Evolutionary conservation across 2,113 vertebrate genomes (phyloP), one percentile per base, ranked within the genome.

Genomic region (Atrichornis clamosus): DNA sequence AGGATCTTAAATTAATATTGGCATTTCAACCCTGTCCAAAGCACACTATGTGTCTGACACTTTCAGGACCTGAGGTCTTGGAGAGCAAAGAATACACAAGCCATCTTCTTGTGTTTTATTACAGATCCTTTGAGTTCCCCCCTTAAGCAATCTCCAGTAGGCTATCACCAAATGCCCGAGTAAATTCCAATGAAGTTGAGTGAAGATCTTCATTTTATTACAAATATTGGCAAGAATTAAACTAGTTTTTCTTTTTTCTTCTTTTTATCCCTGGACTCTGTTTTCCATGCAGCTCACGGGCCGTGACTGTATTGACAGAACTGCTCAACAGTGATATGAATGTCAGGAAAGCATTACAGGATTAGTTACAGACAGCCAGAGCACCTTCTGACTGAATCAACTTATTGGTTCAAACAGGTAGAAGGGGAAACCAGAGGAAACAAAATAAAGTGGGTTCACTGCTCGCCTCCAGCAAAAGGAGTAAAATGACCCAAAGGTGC

Each of bases 141-240:
- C 58, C 65, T 82, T 46, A 13, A 76, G 74, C 77, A 67, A 67
- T 15, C 33, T 81, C 73, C 80, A 69, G 11, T 4, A 53, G 23
- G 49, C 72, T 76, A 42, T 69, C 53, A 90, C 24, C 39, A 64
- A 84, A 70, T 60, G 49, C 46, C 70, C 37, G 30, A 60, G 50
- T 64, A 76, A 94, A 87, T 67, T 63, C 73, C 91, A 93, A 19
- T 53, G 50, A 82, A 64, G 46, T 1, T 52, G 58, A 79, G 33
- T 32, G 49, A 93, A 93, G 53, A 91, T 85, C 77, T 97, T 82
- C 5, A 90, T 91, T 87, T 93, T 58, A 79, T 78, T 87, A 79
- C 49, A 75, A 68, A 79, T 79, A 76, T 21, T 72, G 35, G 17
- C 62, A 87, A 41, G 74, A 93, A 85, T 64, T 23, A 79, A 85